These are phyloP conservation scores for Neotragus moschatus DNA, from an alignment of 2,113 vertebrate species.

Conservation along the genomic window DNA sequence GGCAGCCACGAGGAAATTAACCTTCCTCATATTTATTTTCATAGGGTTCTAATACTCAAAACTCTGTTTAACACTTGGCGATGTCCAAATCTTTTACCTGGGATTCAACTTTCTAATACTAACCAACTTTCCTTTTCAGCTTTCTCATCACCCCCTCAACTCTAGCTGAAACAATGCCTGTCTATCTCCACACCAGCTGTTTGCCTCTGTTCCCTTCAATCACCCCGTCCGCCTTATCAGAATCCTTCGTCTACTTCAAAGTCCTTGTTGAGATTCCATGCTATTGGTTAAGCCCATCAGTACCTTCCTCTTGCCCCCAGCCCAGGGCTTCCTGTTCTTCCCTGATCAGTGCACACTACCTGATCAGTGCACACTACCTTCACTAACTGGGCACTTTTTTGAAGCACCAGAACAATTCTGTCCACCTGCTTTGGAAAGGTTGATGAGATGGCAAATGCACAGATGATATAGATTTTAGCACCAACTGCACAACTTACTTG, in stretches of 20 bases:
- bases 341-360: neutral
- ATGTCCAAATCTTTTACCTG: neutral
- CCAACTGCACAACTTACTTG: neutral
- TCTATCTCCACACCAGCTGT: neutral
- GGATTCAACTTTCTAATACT: neutral
- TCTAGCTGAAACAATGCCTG: neutral
- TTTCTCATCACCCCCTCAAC: neutral
- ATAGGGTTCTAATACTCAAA: neutral
- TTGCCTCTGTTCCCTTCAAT: neutral
- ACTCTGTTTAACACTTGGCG: neutral
- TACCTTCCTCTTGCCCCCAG: neutral
- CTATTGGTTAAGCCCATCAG: neutral
- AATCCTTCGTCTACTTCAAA: neutral
- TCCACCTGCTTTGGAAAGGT: neutral
- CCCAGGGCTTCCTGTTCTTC: neutral
- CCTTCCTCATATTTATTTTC: neutral
- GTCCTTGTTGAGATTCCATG: neutral
- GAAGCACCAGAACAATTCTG: neutral
- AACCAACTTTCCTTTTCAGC: neutral
- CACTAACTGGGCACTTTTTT: neutral
- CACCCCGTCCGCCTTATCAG: neutral
- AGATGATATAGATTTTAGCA: neutral
- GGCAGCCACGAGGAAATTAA: neutral
- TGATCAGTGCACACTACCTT: neutral
- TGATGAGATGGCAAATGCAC: neutral